These are phyloP conservation scores for Trachythela sp. DNA, from an alignment of 64 coral and sea anemone genomes.

Conservation along the genomic window DNA sequence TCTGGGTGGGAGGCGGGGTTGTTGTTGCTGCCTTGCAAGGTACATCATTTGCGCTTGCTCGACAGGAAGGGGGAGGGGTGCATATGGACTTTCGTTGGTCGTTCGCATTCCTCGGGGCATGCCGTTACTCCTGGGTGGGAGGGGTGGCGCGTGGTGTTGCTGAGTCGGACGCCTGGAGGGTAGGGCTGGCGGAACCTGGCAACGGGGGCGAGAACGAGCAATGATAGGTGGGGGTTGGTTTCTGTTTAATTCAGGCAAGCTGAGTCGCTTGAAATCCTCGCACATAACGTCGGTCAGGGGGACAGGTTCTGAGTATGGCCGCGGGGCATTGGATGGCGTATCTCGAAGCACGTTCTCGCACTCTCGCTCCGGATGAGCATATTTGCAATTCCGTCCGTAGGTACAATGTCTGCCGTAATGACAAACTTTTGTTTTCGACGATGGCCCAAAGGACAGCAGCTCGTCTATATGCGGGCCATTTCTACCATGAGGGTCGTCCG, in stretches of 20 bases:
- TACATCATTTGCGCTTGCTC: background rate
- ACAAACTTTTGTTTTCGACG: slow-evolving; percentile 50
- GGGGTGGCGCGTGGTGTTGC: background rate
- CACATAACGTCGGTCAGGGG: background rate
- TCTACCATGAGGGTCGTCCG: slow-evolving; percentile 76
- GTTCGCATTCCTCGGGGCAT: background rate
- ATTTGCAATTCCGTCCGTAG: slow-evolving; percentile 86
- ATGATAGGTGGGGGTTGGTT: background rate
- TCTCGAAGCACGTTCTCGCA: background rate
- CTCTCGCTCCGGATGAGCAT: slow-evolving; percentile 71
- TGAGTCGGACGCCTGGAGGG: background rate
- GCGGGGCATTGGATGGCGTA: background rate
- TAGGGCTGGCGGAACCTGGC: background rate
- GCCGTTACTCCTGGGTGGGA: background rate
- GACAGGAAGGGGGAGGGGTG: background rate
- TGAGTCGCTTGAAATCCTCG: background rate
- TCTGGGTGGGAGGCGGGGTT: background rate
- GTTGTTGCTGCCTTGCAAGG: background rate
- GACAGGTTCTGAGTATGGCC: background rate
- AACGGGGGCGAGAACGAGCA: background rate
- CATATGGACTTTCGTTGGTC: background rate
- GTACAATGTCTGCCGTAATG: slow-evolving; percentile 81
- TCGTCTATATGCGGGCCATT: slow-evolving; percentile 75
- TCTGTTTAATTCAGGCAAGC: background rate
- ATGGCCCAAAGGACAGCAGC: slow-evolving; percentile 58